Evolutionary conservation across 1,140 invertebrate species (phyloP), one percentile per base, ranked within the genome.

Genomic region (Batillaria attramentaria): DNA sequence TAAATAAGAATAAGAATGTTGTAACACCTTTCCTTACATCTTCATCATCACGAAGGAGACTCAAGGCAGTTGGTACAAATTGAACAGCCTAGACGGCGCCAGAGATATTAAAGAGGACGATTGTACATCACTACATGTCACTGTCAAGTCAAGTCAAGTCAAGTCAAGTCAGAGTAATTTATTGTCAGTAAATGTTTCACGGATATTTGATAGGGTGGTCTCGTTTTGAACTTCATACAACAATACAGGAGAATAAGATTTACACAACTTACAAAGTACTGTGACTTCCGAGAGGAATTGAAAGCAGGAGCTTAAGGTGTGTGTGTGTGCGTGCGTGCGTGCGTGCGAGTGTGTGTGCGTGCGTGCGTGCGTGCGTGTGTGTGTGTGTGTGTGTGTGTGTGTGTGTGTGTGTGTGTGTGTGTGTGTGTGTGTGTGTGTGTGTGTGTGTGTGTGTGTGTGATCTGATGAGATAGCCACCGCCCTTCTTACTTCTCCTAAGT

Each of bases 381-480:
- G 33, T 69, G 37, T 69, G 66, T 13, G 57, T 62, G 57, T n/a
- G 8, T n/a, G 57, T 62, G 57, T 62, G 57, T 62, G 57, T 69
- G 66, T 69, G 66, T 69, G 66, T 69, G 66, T 69, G 66, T 69
- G 66, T 69, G 66, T 69, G 66, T 69, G 66, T 69, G 66, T 69
- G 66, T 69, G 66, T 24, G 66, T 69, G 66, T 41, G 66, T 69
- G 66, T 69, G 66, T 33, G 57, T 62, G 57, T 28, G 57, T 62
- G 57, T 28, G 57, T 62, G 57, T 28, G 57, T 62, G 57, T 28
- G 57, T 62, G 57, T 28, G 57, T 62, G 57, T 62, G 57, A n/a
- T n/a, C n/a, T n/a, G n/a, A n/a, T n/a, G n/a, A n/a, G n/a, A n/a
- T n/a, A n/a, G n/a, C n/a, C n/a, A n/a, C n/a, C n/a, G n/a, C n/a